Percentiles rank a stretch among this genome's conserved stretches.
phyloP scores from a whole-genome alignment of 2,113 vertebrate genomes.

The Bothrops jararaca region DNA sequence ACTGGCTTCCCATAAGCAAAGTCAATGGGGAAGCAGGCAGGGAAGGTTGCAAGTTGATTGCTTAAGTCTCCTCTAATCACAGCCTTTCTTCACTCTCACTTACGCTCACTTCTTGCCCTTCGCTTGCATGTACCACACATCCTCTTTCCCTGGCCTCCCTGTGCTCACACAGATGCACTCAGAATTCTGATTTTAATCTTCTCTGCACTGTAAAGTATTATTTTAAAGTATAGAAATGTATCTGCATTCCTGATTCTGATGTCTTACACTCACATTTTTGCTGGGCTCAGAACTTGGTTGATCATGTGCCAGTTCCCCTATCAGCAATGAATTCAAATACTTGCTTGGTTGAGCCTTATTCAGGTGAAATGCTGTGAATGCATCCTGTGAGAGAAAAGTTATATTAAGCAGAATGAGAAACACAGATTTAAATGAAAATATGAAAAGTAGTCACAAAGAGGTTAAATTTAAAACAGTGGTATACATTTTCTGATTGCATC shows the following conservation, averaged over 20 bases:
- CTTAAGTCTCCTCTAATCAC: background rate
- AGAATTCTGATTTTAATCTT: background rate
- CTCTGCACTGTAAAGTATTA: background rate
- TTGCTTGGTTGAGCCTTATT: conserved; percentile 71
- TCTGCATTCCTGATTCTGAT: background rate
- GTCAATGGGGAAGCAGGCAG: background rate
- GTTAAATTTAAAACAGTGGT: background rate
- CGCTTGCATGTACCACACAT: background rate
- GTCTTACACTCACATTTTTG: conserved; percentile 75
- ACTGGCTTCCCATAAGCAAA: background rate
- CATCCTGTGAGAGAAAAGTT: conserved; percentile 65
- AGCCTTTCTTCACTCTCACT: background rate
- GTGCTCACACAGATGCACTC: background rate
- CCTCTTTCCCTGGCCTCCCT: background rate
- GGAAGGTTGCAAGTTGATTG: background rate
- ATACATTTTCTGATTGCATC: background rate
- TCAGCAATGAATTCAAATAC: conserved; percentile 71
- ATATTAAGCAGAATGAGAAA: background rate
- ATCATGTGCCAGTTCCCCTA: conserved; percentile 76
- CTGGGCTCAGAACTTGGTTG: conserved; percentile 73
- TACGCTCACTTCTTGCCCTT: background rate
- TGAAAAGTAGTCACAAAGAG: background rate
- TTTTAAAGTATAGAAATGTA: background rate
- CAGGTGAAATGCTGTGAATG: conserved; percentile 75
- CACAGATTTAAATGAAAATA: background rate